Evolutionary conservation across 2,888 invertebrate genomes (phyloP).

Genomic region (Pristionchus entomophagus): DNA sequence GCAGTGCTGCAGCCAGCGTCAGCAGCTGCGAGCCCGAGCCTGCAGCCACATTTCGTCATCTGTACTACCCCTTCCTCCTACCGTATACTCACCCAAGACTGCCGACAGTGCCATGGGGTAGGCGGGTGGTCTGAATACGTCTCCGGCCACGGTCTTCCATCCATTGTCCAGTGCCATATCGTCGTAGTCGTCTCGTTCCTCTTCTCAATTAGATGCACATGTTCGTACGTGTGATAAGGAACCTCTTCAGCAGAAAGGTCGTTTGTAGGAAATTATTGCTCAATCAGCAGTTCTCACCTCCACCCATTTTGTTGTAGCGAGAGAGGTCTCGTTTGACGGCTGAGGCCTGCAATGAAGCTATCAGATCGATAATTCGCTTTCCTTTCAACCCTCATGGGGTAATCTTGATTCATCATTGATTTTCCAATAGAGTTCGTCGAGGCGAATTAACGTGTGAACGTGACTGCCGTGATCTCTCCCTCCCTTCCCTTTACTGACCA

Average conservation of each 20-base stretch:
- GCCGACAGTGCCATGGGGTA: conserved; percentile 79
- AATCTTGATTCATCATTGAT: not conserved
- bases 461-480: too few species aligned
- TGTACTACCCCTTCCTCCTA: too few species aligned
- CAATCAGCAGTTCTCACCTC: too few species aligned
- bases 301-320: conserved; percentile 36
- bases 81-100: conserved; percentile 77
- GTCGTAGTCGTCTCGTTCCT: conserved; percentile 76
- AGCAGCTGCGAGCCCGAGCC: conserved; percentile 79
- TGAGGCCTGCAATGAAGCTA: conserved; percentile 50
- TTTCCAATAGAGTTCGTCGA: too few species aligned
- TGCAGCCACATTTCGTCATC: conserved; percentile 59
- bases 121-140: conserved; percentile 79
- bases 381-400: too few species aligned
- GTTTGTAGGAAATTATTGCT: too few species aligned
- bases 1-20: conserved; percentile 78
- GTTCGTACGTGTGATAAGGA: too few species aligned
- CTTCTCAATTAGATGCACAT: too few species aligned
- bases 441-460: too few species aligned
- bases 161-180: conserved; percentile 78
- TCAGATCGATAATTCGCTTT: too few species aligned
- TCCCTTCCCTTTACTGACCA: conserved; percentile 77
- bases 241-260: too few species aligned
- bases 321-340: conserved; percentile 51
- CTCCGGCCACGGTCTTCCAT: conserved; percentile 80